A percentile compares a stretch with the other conserved stretches of the same genome.
Evolutionary conservation across 2,797 vertebrate genomes (phyloP).

Genomic region (Hippopotamyrus pictus): DNA sequence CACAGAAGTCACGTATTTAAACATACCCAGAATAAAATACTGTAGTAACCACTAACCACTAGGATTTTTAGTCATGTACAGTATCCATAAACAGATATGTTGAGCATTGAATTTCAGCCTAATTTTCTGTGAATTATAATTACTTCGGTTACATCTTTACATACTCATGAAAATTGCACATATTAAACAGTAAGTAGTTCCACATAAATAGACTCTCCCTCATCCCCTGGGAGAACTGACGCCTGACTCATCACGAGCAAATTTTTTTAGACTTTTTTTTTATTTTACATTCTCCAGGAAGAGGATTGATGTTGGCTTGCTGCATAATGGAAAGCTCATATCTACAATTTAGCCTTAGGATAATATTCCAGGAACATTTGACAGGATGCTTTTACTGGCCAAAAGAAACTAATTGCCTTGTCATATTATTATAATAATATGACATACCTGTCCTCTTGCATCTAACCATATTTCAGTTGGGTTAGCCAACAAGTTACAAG

Average conservation of each 20-base stretch:
- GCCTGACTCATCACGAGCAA: neutral
- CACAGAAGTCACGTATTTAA: neutral
- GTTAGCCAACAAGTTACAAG: conserved; percentile 1
- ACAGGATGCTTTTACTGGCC: conserved; percentile 11
- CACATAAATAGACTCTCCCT: neutral
- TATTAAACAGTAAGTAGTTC: neutral
- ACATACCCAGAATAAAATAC: neutral
- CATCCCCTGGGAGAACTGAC: neutral
- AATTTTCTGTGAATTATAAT: conserved; percentile 1
- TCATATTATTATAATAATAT: conserved; percentile 18
- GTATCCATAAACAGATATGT: neutral
- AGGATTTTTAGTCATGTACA: neutral
- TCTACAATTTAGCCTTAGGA: conserved; percentile 1
- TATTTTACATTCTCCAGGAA: neutral
- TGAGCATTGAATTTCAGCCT: neutral
- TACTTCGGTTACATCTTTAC: neutral
- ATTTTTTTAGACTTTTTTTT: neutral
- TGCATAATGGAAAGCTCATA: neutral
- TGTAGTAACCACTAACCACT: neutral
- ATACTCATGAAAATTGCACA: neutral
- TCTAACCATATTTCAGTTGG: neutral
- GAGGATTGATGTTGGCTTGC: conserved; percentile 9
- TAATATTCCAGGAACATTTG: neutral
- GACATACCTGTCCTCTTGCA: neutral
- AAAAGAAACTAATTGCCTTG: conserved; percentile 13